Evolutionary conservation across 64 coral and sea anemone genomes (phyloP), one percentile per base, ranked within the genome.

Genomic region (Acropora yongei): DNA sequence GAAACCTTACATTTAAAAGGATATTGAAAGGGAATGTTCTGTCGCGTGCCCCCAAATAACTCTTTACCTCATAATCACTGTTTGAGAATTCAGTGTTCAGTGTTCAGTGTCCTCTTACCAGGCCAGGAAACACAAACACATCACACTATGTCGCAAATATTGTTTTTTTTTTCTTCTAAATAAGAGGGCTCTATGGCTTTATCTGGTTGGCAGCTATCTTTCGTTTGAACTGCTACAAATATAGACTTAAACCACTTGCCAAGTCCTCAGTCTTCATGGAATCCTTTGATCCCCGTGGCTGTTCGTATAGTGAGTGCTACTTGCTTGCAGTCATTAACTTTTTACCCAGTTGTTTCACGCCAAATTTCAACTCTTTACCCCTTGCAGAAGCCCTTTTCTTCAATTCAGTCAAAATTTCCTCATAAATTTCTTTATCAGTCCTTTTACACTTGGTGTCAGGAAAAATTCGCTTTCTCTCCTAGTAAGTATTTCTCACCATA

Each of bases 241-340:
- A 77, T 69, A 57, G 86, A 41, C 75, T 88, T 60, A 88, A 77
- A 88, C 86, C 69, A 75, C 19, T 77, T 50, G 39, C 86, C 86
- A 50, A 60, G 72, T 40, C 86, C 86, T 76, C 72, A 3, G 55
- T 88, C 75, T 68, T 90, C 88, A 11, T 90, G 76, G 79, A 90
- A 90, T n/a, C 88, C 43, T 60, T 40, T 90, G 80, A 90, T 90
- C 43, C 88, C 88, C 53, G 88, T 90, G 46, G 78, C 78, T 12
- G 65, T 90, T 80, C 57, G 41, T 57, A 89, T 89, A 18, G 87
- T 89, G 41, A 89, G 74, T 68, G 89, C 79, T 51, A 78, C 89
- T 80, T 90, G 78, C 71, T 90, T 90, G 80, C 88, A 90, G 78
- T 90, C 77, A 90, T 47, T 90, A 3, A 80, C 88, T 88, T 18